Base-by-base conservation (phyloP, 2,888 invertebrate genomes). In the Allygus modestus region DNA sequence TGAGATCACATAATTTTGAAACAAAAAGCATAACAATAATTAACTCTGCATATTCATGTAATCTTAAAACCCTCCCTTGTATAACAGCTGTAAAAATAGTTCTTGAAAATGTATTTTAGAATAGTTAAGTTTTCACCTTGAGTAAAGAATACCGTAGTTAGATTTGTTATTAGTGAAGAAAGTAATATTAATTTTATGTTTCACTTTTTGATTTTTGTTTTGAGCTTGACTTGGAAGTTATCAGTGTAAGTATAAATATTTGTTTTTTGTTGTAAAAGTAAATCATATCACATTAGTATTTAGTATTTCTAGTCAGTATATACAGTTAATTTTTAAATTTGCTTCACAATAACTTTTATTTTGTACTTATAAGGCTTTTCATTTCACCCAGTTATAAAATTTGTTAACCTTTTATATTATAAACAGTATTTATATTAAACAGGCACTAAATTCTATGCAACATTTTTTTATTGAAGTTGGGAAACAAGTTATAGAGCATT, bases 201-300 rank as follows among this genome's bases (percentile, higher is more conserved):
- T 65, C n/a, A 79, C 46, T 71, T 81, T 83, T 65, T 61, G 28
- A 26, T 81, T 85, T 86, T 79, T 86, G 82, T 86, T 85, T 86
- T 87, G 87, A 88, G 88, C 87, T 88, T 87, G 88, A 88, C 87
- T 85, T 88, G 88, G 88, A 88, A 85, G 85, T 88, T 85, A 85
- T 88, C 82, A 86, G 86, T 86, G 88, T 88, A 87, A 88, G 88
- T 88, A 41, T 37, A 11, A 41, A 41, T 5, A 69, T 61, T 61
- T 61, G 61, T 4, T 28, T 69, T 31, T 41, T 33, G 37, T 9
- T 28, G 69, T 33, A 69, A 69, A 61, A 61, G 61, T 61, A 11
- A 61, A 28, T 33, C 17, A 31, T 31, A 28, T 1, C 31, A 33
- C 17, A 69, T 58, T 17, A 46, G 46, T 46, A 46, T 46, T 46